These are phyloP conservation scores for Melanotaenia duboulayi DNA, from an alignment of 2,113 vertebrate species.

Conservation along the genomic window DNA sequence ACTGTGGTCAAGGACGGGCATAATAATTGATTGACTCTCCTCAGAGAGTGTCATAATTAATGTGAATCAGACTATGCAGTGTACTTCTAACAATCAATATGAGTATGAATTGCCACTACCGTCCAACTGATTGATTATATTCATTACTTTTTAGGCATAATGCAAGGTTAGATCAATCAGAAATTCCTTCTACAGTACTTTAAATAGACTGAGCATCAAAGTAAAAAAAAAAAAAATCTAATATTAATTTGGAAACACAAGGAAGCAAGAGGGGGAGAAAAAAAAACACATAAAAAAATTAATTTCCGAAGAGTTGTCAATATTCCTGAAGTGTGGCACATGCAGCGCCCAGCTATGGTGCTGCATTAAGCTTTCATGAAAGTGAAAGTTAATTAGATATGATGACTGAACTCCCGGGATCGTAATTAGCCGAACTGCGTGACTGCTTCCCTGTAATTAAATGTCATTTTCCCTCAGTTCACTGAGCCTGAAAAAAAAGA, in stretches of 20 bases:
- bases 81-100: conserved; percentile 75
- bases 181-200: conserved; percentile 34
- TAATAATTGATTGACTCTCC: conserved; percentile 77
- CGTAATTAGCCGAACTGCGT: conserved; percentile 90
- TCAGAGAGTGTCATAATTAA: conserved; percentile 78
- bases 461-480: conserved; percentile 91
- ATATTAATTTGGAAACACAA: background rate
- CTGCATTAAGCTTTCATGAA: conserved; percentile 92
- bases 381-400: conserved; percentile 94
- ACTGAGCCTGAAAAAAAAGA: conserved; percentile 81
- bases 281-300: conserved; percentile 75
- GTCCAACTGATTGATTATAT: conserved; percentile 70
- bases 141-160: conserved; percentile 68
- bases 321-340: conserved; percentile 83
- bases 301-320: conserved; percentile 83
- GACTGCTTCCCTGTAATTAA: conserved; percentile 93
- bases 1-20: conserved; percentile 68
- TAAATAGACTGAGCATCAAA: conserved; percentile 40
- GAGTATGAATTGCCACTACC: conserved; percentile 57
- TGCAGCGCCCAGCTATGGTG: conserved; percentile 70
- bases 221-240: conserved; percentile 6
- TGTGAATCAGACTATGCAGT: conserved; percentile 68
- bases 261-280: background rate
- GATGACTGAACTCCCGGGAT: conserved; percentile 92
- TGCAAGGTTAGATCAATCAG: conserved; percentile 56